Evolutionary conservation across 2,888 invertebrate species (phyloP).

Genomic region (Atethmia centrago): DNA sequence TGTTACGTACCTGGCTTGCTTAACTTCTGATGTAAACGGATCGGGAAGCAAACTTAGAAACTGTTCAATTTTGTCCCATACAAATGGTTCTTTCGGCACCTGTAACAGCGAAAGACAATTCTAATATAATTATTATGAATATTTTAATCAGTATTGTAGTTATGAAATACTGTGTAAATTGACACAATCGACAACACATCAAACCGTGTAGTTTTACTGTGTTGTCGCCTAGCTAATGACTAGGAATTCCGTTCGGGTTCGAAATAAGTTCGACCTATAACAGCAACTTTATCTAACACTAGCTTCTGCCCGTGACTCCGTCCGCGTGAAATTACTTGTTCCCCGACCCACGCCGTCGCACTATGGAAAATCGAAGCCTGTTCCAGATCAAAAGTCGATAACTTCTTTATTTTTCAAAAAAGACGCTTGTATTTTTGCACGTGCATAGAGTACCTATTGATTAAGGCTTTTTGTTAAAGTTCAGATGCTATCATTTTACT

Average conservation of each 20-base stretch:
- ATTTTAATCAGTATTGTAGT: not conserved
- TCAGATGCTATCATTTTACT: too few relatives aligned
- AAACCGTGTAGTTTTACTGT: too few relatives aligned
- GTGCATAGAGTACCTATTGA: too few relatives aligned
- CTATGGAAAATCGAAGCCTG: too few relatives aligned
- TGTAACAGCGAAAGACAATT: slow-evolving; percentile 65
- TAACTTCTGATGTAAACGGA: slow-evolving; percentile 91
- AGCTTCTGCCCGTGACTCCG: too few relatives aligned
- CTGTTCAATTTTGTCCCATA: slow-evolving; percentile 94
- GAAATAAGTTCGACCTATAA: not conserved
- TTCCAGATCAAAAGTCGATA: too few relatives aligned
- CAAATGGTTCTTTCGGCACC: slow-evolving; percentile 90
- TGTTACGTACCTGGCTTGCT: slow-evolving; percentile 93
- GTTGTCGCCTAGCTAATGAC: not conserved
- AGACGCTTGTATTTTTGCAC: too few relatives aligned
- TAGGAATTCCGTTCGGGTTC: not conserved
- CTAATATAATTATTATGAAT: not conserved
- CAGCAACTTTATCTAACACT: not conserved
- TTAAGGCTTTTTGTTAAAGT: too few relatives aligned
- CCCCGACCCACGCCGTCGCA: too few relatives aligned
- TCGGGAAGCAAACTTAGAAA: slow-evolving; percentile 94
- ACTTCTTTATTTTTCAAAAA: too few relatives aligned
- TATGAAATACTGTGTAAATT: not conserved
- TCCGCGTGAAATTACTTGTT: too few relatives aligned
- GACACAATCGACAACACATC: not conserved